Conservation (phyloP, 1,140 invertebrate genomes). For the Drosophila nigromelanica region DNA sequence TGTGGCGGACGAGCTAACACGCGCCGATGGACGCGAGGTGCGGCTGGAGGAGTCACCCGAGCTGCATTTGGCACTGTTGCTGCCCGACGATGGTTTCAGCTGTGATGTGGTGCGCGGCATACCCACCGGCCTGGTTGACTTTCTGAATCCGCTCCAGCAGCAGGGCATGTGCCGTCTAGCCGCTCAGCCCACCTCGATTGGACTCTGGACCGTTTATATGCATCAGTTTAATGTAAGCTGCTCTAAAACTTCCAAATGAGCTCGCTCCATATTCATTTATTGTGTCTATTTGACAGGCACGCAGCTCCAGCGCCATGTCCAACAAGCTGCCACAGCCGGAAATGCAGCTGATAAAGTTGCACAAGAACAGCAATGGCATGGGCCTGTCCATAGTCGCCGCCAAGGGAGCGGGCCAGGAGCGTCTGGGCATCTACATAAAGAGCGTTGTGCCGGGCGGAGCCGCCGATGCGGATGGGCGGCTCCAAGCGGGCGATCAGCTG, state of each 20-base stretch:
- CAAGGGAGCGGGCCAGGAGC: slow-evolving; percentile 89
- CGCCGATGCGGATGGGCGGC: slow-evolving; percentile 95
- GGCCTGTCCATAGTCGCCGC: slow-evolving; percentile 97
- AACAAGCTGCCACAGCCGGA: slow-evolving; percentile 85
- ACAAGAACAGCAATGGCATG: slow-evolving; percentile 96
- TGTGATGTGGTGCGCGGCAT: slow-evolving; percentile 97
- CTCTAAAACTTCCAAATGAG: too few relatives aligned
- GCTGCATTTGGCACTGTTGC: slow-evolving; percentile 94
- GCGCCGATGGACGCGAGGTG: slow-evolving; percentile 95
- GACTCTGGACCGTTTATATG: slow-evolving; percentile 98
- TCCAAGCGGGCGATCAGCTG: slow-evolving; percentile 98
- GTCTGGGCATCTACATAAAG: slow-evolving; percentile 98
- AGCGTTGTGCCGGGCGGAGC: slow-evolving; percentile 98
- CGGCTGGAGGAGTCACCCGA: slow-evolving; percentile 92
- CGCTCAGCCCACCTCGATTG: slow-evolving; percentile 94
- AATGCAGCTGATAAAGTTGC: slow-evolving; percentile 93
- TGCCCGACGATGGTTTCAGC: slow-evolving; percentile 99
- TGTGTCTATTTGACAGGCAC: slow-evolving; percentile 83
- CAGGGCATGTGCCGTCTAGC: slow-evolving; percentile 94
- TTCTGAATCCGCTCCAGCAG: slow-evolving; percentile 93
- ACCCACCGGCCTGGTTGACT: slow-evolving; percentile 96
- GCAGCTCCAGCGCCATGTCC: slow-evolving; percentile 86
- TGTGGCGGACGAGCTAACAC: slow-evolving; percentile 95
- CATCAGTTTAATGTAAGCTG: slow-evolving; percentile 84
- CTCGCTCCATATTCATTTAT: too few relatives aligned